Percentiles rank a stretch among this genome's conserved stretches.
phyloP scores from a whole-genome alignment of 2,113 vertebrate genomes.

The Myotis davidii region DNA sequence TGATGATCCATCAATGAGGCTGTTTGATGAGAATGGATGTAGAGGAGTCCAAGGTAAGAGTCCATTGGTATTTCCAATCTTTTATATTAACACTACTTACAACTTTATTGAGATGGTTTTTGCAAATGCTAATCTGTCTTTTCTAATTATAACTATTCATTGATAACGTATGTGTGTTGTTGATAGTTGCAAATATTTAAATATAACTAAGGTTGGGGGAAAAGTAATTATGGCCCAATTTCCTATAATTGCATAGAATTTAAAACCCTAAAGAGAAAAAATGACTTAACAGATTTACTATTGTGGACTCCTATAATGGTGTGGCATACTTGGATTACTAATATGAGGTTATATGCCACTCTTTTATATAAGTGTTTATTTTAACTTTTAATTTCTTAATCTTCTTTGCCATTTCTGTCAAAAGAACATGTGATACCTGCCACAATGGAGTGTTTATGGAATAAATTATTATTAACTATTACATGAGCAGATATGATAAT shows the following conservation, averaged over 20 bases:
- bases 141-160: background rate
- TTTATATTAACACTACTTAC: background rate
- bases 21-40: conserved; percentile 86
- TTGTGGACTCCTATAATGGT: background rate
- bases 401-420: background rate
- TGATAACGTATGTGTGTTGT: background rate
- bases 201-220: background rate
- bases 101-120: background rate
- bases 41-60: conserved; percentile 87
- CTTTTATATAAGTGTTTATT: background rate
- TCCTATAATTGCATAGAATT: background rate
- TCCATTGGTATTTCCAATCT: conserved; percentile 9
- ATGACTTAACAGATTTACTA: background rate
- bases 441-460: background rate
- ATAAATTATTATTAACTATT: background rate
- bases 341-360: background rate
- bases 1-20: conserved; percentile 81
- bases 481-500: background rate
- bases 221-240: conserved; percentile 1
- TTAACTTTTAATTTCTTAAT: background rate
- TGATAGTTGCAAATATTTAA: conserved; percentile 30
- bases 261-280: background rate
- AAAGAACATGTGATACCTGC: background rate
- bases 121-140: background rate
- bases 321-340: background rate